Percentiles rank a stretch among this genome's conserved stretches.
phyloP scores from a whole-genome alignment of 2,113 vertebrate genomes.

The Papio anubis region DNA sequence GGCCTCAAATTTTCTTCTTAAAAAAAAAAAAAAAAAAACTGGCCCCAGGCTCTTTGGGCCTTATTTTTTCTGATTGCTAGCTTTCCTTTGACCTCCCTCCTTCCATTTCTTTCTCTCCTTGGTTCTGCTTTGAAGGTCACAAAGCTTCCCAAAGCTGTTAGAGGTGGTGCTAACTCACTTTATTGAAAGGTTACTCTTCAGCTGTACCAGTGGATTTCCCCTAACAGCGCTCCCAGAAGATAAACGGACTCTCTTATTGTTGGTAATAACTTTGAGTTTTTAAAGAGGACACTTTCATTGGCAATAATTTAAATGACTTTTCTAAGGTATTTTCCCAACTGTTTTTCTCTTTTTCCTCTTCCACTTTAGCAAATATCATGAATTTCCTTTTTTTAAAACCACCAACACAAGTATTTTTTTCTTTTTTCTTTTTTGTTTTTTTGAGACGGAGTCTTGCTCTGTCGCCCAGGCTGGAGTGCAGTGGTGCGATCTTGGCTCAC shows the following conservation, averaged over 20 bases:
- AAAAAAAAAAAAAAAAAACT: background rate
- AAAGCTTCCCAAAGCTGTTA: constrained; percentile 33
- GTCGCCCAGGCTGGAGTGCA: too few species aligned
- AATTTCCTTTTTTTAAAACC: background rate
- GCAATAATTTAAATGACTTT: constrained; percentile 49
- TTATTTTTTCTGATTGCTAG: constrained; percentile 42
- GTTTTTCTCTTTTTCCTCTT: background rate
- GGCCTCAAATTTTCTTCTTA: constrained; percentile 40
- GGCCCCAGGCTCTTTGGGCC: background rate
- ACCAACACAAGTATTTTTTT: background rate
- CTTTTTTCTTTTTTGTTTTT: too few species aligned
- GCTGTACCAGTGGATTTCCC: background rate
- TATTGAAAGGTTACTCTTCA: background rate
- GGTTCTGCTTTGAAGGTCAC: background rate
- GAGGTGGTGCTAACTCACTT: background rate
- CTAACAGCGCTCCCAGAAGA: background rate
- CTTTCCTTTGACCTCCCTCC: constrained; percentile 42
- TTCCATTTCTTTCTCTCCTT: constrained; percentile 3
- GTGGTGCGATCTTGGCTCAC: too few species aligned
- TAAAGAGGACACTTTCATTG: background rate
- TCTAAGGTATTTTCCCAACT: background rate
- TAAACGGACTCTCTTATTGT: constrained; percentile 40
- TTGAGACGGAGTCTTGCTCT: too few species aligned
- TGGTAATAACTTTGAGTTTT: constrained; percentile 4
- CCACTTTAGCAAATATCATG: background rate